Evolutionary conservation across 2,888 invertebrate genomes (phyloP), one percentile per base, ranked within the genome.

Genomic region (Catonia carolina): DNA sequence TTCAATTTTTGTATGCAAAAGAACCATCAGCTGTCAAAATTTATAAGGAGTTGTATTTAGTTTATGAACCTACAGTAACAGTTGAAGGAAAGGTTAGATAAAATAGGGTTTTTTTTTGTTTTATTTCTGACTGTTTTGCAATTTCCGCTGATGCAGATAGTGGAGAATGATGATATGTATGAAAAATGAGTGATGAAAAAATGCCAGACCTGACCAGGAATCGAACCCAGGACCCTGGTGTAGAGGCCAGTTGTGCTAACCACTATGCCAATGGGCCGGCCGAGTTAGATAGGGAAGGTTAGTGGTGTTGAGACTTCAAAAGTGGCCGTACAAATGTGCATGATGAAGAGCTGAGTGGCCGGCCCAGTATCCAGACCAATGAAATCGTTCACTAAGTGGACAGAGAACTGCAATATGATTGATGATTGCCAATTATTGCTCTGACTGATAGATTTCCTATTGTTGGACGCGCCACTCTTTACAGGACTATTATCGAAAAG

Each of bases 401-500:
- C 6, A 5, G n/a, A 20, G 5, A 27, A 27, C 27, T 8, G 7
- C 6, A n/a, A 18, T 31, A 33, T 33, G 18, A 41, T 41, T 17
- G 41, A 8, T 8, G 17, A 41, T 41, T 15, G 41, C 2, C 14
- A 6, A 41, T 41, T 41, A 15, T n/a, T 15, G 41, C 12, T 41
- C 41, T 41, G 6, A 2, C 41, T 41, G 14, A 41, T 41, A 17
- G 6, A 15, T 41, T 41, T n/a, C 17, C 41, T 2, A n/a, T 14
- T 27, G 27, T 27, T 27, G 8, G 27, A 27, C 27, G 27, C 27
- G 8, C 27, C 27, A 6, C 27, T 27, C 15, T 6, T 15, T 41
- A n/a, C 20, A 35, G 33, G 36, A 48, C 48, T 31, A 20, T 54
- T 17, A 47, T 31, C 18, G 20, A 49, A 36, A 22, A 55, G 8